phyloP scores from a whole-genome alignment of 2,888 invertebrate genomes.

The Blera fallax region DNA sequence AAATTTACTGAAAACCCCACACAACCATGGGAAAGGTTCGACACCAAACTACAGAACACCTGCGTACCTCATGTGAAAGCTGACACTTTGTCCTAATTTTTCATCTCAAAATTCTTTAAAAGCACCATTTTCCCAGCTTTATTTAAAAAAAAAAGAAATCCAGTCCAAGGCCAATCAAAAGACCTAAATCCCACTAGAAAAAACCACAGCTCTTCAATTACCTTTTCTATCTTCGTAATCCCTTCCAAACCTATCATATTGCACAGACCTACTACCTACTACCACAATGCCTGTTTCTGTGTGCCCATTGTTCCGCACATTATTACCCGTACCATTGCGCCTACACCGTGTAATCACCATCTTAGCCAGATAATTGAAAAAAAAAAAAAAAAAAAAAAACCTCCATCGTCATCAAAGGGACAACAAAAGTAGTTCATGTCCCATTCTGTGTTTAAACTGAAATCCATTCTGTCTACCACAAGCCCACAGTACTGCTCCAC shows the following conservation, averaged over 20 bases:
- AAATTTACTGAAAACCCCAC: too few relatives aligned
- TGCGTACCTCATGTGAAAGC: neutral
- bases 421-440: constrained; percentile 38
- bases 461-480: constrained; percentile 23
- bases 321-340: constrained; percentile 10
- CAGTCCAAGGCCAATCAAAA: constrained; percentile 32
- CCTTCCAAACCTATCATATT: constrained; percentile 3
- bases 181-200: neutral
- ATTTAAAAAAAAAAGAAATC: neutral
- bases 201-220: constrained; percentile 27
- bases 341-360: constrained; percentile 31
- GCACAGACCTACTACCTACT: neutral
- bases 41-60: neutral
- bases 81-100: neutral
- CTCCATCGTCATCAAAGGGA: constrained; percentile 40
- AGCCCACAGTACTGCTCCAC: neutral
- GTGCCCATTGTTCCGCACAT: constrained; percentile 17
- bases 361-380: constrained; percentile 54
- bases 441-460: neutral
- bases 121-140: neutral
- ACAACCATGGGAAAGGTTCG: too few relatives aligned
- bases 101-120: neutral
- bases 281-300: neutral
- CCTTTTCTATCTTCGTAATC: constrained; percentile 7
- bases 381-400: constrained; percentile 46